These are phyloP conservation scores for Hartigia nigra DNA, from an alignment of 2,888 invertebrate genomes.

Conservation along the genomic window DNA sequence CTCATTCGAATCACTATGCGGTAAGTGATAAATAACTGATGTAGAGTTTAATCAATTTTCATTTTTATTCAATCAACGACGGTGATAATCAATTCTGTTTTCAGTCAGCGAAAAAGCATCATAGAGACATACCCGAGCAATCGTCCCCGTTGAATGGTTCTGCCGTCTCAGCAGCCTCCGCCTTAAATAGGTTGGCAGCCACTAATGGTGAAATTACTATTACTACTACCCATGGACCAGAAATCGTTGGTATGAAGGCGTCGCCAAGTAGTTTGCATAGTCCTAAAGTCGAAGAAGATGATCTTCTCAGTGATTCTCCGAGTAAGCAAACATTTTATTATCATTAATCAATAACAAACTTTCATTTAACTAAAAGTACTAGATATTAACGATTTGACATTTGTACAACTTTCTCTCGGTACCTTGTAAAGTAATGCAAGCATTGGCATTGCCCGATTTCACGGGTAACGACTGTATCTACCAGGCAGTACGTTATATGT, in stretches of 20 bases:
- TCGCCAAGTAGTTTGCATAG: conserved; percentile 65
- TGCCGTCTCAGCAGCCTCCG: conserved; percentile 69
- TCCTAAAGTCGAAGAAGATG: conserved; percentile 66
- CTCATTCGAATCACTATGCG: conserved; percentile 62
- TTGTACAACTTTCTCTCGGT: not conserved
- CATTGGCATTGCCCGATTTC: not conserved
- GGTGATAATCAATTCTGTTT: not conserved
- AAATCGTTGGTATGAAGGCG: conserved; percentile 59
- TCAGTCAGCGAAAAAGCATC: conserved; percentile 64
- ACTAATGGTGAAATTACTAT: conserved; percentile 87
- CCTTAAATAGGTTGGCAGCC: conserved; percentile 78
- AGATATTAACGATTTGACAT: not conserved
- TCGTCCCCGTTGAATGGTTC: conserved; percentile 64
- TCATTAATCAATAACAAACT: not conserved
- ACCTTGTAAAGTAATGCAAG: not conserved
- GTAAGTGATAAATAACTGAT: conserved; percentile 33
- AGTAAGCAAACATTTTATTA: conserved; percentile 71
- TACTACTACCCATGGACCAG: conserved; percentile 78
- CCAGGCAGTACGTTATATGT: not conserved
- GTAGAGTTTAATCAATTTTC: not conserved
- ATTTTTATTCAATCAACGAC: not conserved
- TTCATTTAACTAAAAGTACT: not conserved
- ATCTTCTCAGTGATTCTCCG: conserved; percentile 85
- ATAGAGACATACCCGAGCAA: conserved; percentile 68
- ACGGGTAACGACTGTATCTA: not conserved